A percentile compares a stretch with the other conserved stretches of the same genome.
These are phyloP conservation scores for Charina bottae DNA, from an alignment of 2,113 vertebrate genomes.

Conservation along the genomic window DNA sequence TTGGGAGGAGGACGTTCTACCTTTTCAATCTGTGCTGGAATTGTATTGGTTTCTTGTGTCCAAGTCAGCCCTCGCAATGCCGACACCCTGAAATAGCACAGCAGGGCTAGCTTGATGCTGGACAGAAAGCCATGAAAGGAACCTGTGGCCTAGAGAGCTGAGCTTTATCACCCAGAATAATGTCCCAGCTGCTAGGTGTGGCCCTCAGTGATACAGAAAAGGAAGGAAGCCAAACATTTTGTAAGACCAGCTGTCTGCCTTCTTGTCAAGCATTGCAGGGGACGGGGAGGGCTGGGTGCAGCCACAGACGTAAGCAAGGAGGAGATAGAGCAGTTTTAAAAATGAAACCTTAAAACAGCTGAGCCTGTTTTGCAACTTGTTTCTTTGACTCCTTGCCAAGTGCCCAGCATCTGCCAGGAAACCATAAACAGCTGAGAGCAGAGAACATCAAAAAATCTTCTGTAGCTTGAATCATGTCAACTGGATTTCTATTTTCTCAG, in stretches of 20 bases:
- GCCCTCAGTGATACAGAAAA: slow-evolving; percentile 16
- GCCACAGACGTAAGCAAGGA: background rate
- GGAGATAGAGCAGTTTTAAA: background rate
- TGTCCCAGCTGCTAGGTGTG: slow-evolving; percentile 26
- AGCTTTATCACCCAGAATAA: slow-evolving; percentile 4
- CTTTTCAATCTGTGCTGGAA: background rate
- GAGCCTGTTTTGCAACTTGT: slow-evolving; percentile 31
- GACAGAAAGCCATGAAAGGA: background rate
- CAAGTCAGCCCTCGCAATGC: no score
- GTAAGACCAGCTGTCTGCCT: slow-evolving; percentile 62
- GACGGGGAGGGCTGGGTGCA: slow-evolving; percentile 33
- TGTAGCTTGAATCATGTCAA: no score
- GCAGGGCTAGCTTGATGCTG: background rate
- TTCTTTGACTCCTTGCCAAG: background rate
- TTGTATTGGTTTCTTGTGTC: background rate
- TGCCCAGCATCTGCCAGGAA: background rate
- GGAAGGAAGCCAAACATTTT: slow-evolving; percentile 63
- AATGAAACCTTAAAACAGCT: slow-evolving; percentile 24
- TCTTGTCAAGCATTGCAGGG: background rate
- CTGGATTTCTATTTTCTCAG: no score
- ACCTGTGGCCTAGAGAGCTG: background rate
- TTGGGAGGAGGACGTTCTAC: background rate
- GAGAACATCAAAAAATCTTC: background rate
- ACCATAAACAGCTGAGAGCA: background rate
- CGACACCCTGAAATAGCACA: background rate